phyloP scores from a whole-genome alignment of 2,888 invertebrate genomes.

The Plemyria rubiginata region DNA sequence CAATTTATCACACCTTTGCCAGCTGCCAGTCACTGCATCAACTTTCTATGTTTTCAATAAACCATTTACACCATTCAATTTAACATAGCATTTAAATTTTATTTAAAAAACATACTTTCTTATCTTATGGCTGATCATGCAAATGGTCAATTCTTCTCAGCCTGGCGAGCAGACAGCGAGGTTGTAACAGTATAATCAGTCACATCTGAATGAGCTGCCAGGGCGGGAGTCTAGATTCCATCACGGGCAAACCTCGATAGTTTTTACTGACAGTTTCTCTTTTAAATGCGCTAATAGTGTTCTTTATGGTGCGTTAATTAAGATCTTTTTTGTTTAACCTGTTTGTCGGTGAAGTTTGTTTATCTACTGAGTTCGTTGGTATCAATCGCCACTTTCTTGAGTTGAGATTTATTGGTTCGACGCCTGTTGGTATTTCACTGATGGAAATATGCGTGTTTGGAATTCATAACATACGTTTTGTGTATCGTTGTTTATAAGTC shows the following conservation, averaged over 20 bases:
- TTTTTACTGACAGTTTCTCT: conserved; percentile 72
- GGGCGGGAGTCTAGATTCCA: conserved; percentile 61
- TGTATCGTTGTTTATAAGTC: conserved; percentile 13
- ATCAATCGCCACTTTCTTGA: conserved; percentile 35
- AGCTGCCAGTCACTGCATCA: conserved; percentile 16
- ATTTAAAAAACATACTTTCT: conserved; percentile 17
- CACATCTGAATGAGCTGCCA: conserved; percentile 59
- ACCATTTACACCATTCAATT: conserved; percentile 16
- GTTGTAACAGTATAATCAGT: conserved; percentile 43
- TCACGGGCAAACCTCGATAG: conserved; percentile 64
- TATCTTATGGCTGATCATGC: conserved; percentile 28
- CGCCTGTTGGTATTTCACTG: conserved; percentile 24
- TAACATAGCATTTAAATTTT: conserved; percentile 19
- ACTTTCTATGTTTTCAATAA: conserved; percentile 22
- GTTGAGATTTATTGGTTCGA: conserved; percentile 37
- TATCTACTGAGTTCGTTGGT: conserved; percentile 36
- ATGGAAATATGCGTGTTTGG: conserved; percentile 20
- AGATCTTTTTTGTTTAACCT: conserved; percentile 43
- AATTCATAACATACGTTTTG: conserved; percentile 18
- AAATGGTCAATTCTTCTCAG: conserved; percentile 30
- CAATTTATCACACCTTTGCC: conserved; percentile 21
- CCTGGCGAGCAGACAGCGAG: conserved; percentile 30
- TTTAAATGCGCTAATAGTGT: conserved; percentile 55
- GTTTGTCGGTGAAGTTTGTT: conserved; percentile 42
- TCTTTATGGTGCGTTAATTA: conserved; percentile 54